Percentiles rank a stretch among this genome's conserved stretches.
Conservation (phyloP, 1,140 invertebrate species). For the Zaprionus camerounensis region DNA sequence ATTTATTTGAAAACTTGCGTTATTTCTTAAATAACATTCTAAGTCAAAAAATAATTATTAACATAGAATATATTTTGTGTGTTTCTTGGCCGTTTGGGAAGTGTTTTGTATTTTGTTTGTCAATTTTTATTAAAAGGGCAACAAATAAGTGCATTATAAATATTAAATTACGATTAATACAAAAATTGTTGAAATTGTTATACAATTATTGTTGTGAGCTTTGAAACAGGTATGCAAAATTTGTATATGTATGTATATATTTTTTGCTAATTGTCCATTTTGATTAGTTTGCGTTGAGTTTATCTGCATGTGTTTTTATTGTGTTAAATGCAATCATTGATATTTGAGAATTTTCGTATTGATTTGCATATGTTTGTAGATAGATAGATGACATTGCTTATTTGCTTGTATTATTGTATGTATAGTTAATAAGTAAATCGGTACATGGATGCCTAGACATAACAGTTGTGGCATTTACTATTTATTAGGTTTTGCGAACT, state of each 20-base stretch:
- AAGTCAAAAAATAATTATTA: conserved; percentile 49
- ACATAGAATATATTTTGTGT: conserved; percentile 42
- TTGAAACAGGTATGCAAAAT: conserved; percentile 26
- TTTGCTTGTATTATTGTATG: conserved; percentile 9
- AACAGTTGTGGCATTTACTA: conserved; percentile 32
- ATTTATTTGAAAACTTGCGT: conserved; percentile 52
- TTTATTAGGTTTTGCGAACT: conserved; percentile 25
- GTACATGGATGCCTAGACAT: conserved; percentile 43
- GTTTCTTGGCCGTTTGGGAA: conserved; percentile 46
- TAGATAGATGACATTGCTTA: conserved; percentile 19
- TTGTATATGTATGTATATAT: conserved; percentile 2
- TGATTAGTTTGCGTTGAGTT: conserved; percentile 55
- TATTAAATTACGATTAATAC: conserved; percentile 30
- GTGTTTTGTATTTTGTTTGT: conserved; percentile 26
- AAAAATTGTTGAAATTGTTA: conserved; percentile 48
- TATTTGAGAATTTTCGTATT: conserved; percentile 52
- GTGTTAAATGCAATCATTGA: conserved; percentile 73
- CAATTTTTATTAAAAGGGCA: conserved; percentile 7
- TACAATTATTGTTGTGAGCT: conserved; percentile 48
- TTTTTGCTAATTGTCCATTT: conserved; percentile 29
- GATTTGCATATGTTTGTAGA: conserved; percentile 40
- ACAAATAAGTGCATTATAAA: conserved; percentile 32
- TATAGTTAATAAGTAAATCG: conserved; percentile 29
- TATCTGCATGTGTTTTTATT: conserved; percentile 9
- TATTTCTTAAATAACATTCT: conserved; percentile 72